Evolutionary conservation across 2,888 invertebrate genomes (phyloP).

Genomic region (Odontothrips loti): DNA sequence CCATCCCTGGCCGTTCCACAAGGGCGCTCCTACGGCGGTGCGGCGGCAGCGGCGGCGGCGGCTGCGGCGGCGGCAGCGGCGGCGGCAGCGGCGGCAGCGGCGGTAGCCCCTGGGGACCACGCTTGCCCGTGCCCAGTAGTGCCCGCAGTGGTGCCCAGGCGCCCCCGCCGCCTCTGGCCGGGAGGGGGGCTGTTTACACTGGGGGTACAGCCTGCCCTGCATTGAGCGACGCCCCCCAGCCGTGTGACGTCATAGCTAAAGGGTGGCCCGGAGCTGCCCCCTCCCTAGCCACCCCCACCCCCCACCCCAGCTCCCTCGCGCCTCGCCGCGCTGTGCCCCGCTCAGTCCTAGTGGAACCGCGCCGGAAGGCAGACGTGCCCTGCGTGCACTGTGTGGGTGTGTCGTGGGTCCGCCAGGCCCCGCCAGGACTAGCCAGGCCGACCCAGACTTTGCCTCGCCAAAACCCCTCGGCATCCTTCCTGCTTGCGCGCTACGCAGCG

Average conservation of each 20-base stretch:
- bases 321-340: slow-evolving; percentile 52
- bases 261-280: not conserved
- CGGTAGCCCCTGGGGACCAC: not conserved
- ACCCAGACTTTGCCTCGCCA: not conserved
- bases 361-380: not conserved
- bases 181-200: slow-evolving; percentile 5
- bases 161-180: not conserved
- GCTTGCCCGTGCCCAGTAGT: not conserved
- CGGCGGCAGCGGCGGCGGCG: not conserved
- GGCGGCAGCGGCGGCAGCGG: not conserved
- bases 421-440: not conserved
- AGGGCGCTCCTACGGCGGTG: not conserved
- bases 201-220: not conserved
- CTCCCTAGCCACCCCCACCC: not conserved
- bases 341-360: slow-evolving; percentile 21
- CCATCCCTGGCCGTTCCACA: not conserved
- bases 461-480: not conserved
- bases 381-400: not conserved
- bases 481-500: not conserved
- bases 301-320: slow-evolving; percentile 31
- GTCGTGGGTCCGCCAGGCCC: not conserved
- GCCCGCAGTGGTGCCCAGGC: not conserved
- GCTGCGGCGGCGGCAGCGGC: not conserved
- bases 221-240: slow-evolving; percentile 24
- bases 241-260: slow-evolving; percentile 9